These are phyloP conservation scores for Eupithecia inturbata DNA, from an alignment of 2,888 invertebrate species.

Conservation along the genomic window DNA sequence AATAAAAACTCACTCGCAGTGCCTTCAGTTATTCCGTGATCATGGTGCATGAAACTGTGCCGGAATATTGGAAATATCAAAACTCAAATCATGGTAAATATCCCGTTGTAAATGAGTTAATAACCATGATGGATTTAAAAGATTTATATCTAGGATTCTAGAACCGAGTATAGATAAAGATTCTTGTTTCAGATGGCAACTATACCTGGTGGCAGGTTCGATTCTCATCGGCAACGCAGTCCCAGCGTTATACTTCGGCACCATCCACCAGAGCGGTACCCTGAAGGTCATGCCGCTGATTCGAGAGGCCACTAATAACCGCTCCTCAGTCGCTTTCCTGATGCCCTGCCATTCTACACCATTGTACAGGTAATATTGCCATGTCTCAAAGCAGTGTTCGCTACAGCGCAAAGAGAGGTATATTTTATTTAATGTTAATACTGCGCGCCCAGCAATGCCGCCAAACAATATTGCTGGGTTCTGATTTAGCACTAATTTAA, in stretches of 20 bases:
- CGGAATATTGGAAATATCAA: too few species aligned
- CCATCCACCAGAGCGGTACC: slow-evolving; percentile 92
- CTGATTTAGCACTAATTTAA: too few species aligned
- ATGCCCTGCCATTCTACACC: slow-evolving; percentile 98
- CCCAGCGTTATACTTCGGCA: slow-evolving; percentile 89
- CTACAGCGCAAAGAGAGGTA: too few species aligned
- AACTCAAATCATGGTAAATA: too few species aligned
- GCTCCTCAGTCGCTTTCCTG: slow-evolving; percentile 88
- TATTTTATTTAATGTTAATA: neutral
- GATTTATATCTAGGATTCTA: too few species aligned
- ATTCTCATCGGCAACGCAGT: slow-evolving; percentile 85
- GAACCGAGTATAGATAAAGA: neutral
- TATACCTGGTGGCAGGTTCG: slow-evolving; percentile 67
- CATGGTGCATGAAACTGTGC: too few species aligned
- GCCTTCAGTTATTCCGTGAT: too few species aligned
- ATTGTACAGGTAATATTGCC: slow-evolving; percentile 87
- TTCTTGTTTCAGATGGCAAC: slow-evolving; percentile 63
- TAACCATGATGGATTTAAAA: too few species aligned
- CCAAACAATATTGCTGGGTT: too few species aligned
- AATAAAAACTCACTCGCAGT: too few species aligned
- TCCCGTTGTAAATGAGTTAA: too few species aligned
- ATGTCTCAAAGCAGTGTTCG: neutral
- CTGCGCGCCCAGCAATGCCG: too few species aligned
- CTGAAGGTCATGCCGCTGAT: slow-evolving; percentile 89
- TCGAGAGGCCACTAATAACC: slow-evolving; percentile 78